phyloP scores from a whole-genome alignment of 2,113 vertebrate genomes.

The Chlorocebus sabaeus region DNA sequence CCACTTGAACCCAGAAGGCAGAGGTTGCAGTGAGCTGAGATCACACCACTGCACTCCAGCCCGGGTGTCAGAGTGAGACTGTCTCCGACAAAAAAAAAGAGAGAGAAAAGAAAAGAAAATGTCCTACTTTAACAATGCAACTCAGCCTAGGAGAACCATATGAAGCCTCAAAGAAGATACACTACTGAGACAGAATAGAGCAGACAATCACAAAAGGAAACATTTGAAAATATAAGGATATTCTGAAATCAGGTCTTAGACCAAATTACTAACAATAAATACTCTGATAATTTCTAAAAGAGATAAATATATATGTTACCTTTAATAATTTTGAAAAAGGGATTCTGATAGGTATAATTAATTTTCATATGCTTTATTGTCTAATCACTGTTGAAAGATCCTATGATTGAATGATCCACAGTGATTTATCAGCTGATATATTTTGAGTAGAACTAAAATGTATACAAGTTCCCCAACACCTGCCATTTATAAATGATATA shows the following conservation, averaged over 20 bases:
- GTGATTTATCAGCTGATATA: background rate
- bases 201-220: conserved; percentile 14
- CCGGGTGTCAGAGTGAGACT: background rate
- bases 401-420: background rate
- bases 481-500: background rate
- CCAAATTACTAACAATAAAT: conserved; percentile 41
- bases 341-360: conserved; percentile 31
- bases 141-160: conserved; percentile 23
- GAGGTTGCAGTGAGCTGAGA: background rate
- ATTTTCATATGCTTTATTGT: background rate
- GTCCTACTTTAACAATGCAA: conserved; percentile 34
- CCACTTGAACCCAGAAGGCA: background rate
- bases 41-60: background rate
- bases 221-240: background rate
- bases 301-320: background rate
- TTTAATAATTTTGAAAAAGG: conserved; percentile 32
- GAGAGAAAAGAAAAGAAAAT: background rate
- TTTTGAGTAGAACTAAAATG: conserved; percentile 41
- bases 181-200: conserved; percentile 21
- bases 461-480: background rate
- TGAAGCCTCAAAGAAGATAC: background rate
- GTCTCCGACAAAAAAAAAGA: background rate
- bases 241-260: conserved; percentile 36
- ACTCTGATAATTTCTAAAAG: background rate
- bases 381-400: background rate